Evolutionary conservation across 2,888 invertebrate genomes (phyloP).

Genomic region (Microplitis manilae): DNA sequence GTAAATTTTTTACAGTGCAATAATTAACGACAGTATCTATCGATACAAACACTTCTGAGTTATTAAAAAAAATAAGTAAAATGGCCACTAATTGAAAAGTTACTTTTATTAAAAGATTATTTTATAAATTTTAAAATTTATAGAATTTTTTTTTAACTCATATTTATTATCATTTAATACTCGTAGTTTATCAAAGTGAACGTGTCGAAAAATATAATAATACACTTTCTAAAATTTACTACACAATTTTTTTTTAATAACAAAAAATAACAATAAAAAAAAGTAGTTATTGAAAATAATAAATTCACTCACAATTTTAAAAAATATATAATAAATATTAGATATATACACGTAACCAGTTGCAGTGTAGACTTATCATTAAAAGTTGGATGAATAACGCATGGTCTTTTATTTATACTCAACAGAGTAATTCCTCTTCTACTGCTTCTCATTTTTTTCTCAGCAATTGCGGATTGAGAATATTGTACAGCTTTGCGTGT

Average conservation of each 20-base stretch:
- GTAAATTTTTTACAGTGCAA: no score
- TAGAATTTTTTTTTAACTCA: neutral
- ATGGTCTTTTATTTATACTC: slow-evolving; percentile 13
- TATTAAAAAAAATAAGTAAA: no score
- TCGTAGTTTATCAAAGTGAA: no score
- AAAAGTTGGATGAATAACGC: neutral
- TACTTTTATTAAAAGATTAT: neutral
- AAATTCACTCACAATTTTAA: neutral
- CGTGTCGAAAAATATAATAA: neutral
- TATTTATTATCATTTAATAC: no score
- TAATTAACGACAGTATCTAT: no score
- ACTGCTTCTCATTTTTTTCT: neutral
- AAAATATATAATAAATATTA: neutral
- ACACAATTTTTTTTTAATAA: neutral
- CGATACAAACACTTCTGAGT: no score
- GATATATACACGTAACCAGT: neutral
- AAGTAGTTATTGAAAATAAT: neutral
- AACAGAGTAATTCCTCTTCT: neutral
- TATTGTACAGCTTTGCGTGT: slow-evolving; percentile 1
- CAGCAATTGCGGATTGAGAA: neutral
- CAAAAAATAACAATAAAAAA: neutral
- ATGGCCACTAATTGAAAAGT: no score
- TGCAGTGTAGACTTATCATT: neutral
- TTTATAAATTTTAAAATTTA: neutral
- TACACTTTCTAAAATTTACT: neutral